Base-by-base conservation (phyloP, 2,888 invertebrate genomes). In the Drosophila sordidapex region DNA sequence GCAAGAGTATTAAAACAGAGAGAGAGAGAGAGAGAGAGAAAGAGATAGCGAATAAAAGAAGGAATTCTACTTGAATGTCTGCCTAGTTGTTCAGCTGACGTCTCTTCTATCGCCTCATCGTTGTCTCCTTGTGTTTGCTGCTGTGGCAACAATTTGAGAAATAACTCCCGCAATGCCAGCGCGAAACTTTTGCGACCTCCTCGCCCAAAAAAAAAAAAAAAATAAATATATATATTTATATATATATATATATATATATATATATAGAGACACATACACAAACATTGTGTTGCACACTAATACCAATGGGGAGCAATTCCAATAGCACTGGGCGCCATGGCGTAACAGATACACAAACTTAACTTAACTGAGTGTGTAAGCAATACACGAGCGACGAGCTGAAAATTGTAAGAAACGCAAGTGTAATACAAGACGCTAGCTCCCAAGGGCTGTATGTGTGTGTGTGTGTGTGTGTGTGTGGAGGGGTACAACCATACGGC, bases 141-240 rank as follows among this genome's bases (percentile, higher is more conserved):
- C 85, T 84, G 89, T 87, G 87, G 87, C 87, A 87, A 89, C 87
- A 87, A 89, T 89, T 89, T 89, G 81, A 83, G 85, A 87, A 87
- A 87, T 89, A 89, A 89, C 89, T 89, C 79, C 65, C 76, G 79
- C 85, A 78, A 82, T 82, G 83, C 38, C 71, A 73, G 57, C 40
- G 70, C 70, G 48, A 61, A 75, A 70, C 76, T 76, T 75, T 78
- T 73, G 59, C 48, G 53, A 43, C 53, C 59, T 69, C 43, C 69
- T 54, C 21, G 38, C 40, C 29, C 35, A n/a, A 51, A 68, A 13
- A 38, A 54, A 59, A 29, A 29, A 49, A 64, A 49, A 31, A 46
- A 38, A 21, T n/a, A 54, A n/a, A 11, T 6, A 11, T 11, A 43
- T n/a, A 21, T 6, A 43, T 21, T 6, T 13, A 43, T n/a, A 21